Percentiles rank a stretch among this genome's conserved stretches.
phyloP scores from a whole-genome alignment of 2,113 vertebrate genomes.

The Corvus cornix region DNA sequence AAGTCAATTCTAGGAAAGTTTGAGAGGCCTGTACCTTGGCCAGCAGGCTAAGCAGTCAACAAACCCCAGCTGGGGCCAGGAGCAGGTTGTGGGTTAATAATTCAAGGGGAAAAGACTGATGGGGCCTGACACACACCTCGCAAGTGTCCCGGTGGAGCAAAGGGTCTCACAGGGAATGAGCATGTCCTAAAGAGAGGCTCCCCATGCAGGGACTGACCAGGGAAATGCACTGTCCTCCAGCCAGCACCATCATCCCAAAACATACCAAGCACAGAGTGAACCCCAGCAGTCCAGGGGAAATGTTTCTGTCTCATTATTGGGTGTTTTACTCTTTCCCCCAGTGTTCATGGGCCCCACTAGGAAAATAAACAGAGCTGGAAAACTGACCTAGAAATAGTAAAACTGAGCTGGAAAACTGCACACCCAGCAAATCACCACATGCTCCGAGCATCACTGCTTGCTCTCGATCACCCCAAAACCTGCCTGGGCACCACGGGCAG shows the following conservation, averaged over 20 bases:
- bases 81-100: slow-evolving; percentile 65
- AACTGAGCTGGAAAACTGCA: neutral
- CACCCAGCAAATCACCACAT: neutral
- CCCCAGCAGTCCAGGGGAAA: neutral
- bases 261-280: rapidly evolving
- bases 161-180: neutral
- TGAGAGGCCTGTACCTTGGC: slow-evolving; percentile 44
- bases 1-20: slow-evolving; percentile 52
- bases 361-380: neutral
- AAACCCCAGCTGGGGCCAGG: slow-evolving; percentile 35
- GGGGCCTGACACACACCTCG: neutral
- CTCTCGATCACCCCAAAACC: neutral
- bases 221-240: neutral
- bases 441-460: neutral
- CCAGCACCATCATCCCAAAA: neutral
- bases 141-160: rapidly evolving
- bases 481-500: rapidly evolving
- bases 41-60: slow-evolving; percentile 11
- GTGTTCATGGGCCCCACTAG: neutral
- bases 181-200: neutral
- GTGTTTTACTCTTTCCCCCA: neutral
- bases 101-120: slow-evolving; percentile 10
- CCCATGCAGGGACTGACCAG: neutral
- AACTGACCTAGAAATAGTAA: neutral
- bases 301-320: neutral